Base-by-base conservation (phyloP, 2,888 invertebrate genomes). In the Hoplodrina ambigua region DNA sequence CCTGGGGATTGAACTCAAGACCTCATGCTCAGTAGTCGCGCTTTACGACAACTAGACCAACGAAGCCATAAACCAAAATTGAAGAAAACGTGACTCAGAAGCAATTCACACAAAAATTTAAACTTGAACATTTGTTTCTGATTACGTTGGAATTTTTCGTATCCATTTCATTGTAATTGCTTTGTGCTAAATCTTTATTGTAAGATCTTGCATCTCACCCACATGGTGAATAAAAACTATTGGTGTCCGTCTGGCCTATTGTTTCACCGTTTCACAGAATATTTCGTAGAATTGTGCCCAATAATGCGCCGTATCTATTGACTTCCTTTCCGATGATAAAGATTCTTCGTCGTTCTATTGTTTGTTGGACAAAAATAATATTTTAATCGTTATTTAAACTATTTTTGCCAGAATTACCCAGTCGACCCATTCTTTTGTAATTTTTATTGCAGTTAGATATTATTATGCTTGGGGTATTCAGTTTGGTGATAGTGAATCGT, bases 241-340 rank as follows among this genome's bases (percentile, higher is more conserved):
- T 84, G 84, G 84, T 85, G 83, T 81, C 82, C 81, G 83, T 76
- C 79, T 80, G 80, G 69, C 59, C 87, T 70, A 91, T 94, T 94
- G 94, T 94, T 93, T 94, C 92, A 93, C 60, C 81, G 73, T 82
- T 86, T 85, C 84, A 86, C 88, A 89, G 84, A 79, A 86, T 74
- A 87, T 90, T 94, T 94, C 94, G 79, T 75, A 87, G 94, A 94
- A 94, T 87, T 79, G 72, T 85, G 78, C 75, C 87, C 90, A 91
- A 93, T 94, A 92, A 90, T 86, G 85, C 85, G 66, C 88, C 86
- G 89, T 94, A 94, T 94, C 94, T 94, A 91, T 94, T 91, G 91
- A 94, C 91, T 94, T 95, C 95, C 94, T 93, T 87, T 91, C 87
- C 84, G 94, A 94, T 94, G 93, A 87, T 93, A 94, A 94, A 93